These are phyloP conservation scores for Uromys caudimaculatus DNA, from an alignment of 2,797 vertebrate genomes.

Conservation along the genomic window DNA sequence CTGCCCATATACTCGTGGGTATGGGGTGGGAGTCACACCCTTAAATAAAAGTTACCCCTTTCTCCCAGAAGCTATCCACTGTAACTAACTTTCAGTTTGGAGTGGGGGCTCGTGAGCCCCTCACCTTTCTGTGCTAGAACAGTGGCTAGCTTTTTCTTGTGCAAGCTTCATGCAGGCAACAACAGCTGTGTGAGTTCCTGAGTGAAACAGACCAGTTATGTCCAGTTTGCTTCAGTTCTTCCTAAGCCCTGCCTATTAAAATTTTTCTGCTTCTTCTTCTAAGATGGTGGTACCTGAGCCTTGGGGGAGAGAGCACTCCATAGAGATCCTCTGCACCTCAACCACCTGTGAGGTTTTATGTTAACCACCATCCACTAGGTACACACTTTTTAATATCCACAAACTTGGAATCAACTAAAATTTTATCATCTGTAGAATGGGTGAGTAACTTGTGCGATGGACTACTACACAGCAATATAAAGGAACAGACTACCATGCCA, in stretches of 20 bases:
- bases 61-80: not conserved
- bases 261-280: not conserved
- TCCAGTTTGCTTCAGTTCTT: not conserved
- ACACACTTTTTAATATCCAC: not conserved
- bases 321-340: not conserved
- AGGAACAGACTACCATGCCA: not conserved
- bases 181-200: not conserved
- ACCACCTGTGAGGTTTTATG: not conserved
- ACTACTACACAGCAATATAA: not conserved
- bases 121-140: not conserved
- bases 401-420: conserved; percentile 9
- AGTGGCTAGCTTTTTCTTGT: not conserved
- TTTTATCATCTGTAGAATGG: not conserved
- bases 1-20: not conserved
- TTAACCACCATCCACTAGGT: not conserved
- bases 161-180: not conserved
- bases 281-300: not conserved
- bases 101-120: not conserved
- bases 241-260: not conserved
- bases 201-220: not conserved
- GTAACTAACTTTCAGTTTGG: not conserved
- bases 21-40: not conserved
- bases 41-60: not conserved
- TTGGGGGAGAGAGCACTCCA: not conserved
- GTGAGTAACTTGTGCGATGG: not conserved